phyloP scores from a whole-genome alignment of 2,888 invertebrate species.

The Mythimna pallens region DNA sequence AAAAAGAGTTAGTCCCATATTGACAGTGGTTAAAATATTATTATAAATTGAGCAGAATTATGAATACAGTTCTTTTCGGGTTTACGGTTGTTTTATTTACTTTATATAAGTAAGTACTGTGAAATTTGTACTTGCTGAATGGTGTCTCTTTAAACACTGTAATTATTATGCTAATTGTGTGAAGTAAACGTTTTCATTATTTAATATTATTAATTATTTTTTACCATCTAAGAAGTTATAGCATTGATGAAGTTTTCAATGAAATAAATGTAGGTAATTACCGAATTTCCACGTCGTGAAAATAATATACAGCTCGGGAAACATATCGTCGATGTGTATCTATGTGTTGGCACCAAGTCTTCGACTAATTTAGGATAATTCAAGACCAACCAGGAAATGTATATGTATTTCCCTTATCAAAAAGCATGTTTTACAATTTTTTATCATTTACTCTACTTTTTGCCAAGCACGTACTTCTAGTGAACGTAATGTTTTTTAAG shows the following conservation, averaged over 20 bases:
- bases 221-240: too few species aligned
- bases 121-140: too few species aligned
- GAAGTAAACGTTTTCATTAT: too few species aligned
- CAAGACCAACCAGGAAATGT: slow-evolving; percentile 36
- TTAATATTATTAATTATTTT: too few species aligned
- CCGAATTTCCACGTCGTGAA: slow-evolving; percentile 30
- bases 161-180: too few species aligned
- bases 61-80: background rate
- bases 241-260: background rate
- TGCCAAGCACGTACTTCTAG: slow-evolving; percentile 9
- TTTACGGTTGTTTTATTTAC: background rate
- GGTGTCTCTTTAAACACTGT: too few species aligned
- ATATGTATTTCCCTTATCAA: slow-evolving; percentile 43
- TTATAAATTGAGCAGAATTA: background rate
- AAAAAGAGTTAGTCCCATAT: too few species aligned
- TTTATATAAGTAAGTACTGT: too few species aligned
- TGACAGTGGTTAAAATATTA: too few species aligned
- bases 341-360: slow-evolving; percentile 10
- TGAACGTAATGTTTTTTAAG: background rate
- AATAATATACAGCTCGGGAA: slow-evolving; percentile 8
- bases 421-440: slow-evolving; percentile 32
- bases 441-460: slow-evolving; percentile 51
- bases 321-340: slow-evolving; percentile 40
- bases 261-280: slow-evolving; percentile 37
- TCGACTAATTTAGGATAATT: slow-evolving; percentile 31